Evolutionary conservation across 2,113 vertebrate species (phyloP), one percentile per base, ranked within the genome.

Genomic region (Neotoma lepida): DNA sequence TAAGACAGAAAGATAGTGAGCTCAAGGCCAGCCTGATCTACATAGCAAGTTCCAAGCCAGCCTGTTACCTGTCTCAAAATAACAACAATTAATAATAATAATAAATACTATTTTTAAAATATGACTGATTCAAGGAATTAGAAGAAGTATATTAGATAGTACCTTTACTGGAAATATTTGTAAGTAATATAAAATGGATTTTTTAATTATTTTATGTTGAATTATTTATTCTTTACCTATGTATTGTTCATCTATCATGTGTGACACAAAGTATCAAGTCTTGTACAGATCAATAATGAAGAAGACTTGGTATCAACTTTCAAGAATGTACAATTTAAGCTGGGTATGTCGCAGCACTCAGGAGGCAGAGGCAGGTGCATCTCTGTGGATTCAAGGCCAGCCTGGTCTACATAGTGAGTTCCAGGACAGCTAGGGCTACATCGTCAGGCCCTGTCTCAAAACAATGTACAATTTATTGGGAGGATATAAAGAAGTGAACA

Each of bases 171-270:
- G 26, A 39, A 56, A 10, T 56, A 78, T 54, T 78, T 54, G 1
- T n/a, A 81, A 54, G 28, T 46, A 76, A 80, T 78, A 7, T 10
- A n/a, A 81, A 81, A 81, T 56, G 30, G 51, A 56, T 56, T 22
- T n/a, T 95, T 88, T 39, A 88, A 90, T 14, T 77, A 49, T 93
- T 96, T 94, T 88, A 51, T 78, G 85, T 86, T 91, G 58, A 94
- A 77, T 58, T 90, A 18, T 80, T 92, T 18, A 51, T 82, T 91
- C 64, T 90, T 94, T 90, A 93, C 51, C 30, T 80, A 70, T 78
- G 89, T 92, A 84, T 88, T 78, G 35, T 95, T 18, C 7, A 78
- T 20, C 63, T 74, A 15, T 88, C 78, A 86, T 33, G 1, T 95
- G 22, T 93, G 78, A 51, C 46, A 68, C 51, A 85, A 39, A 58